Base-by-base conservation (phyloP, 1,140 invertebrate genomes). In the Zophobas atratus region DNA sequence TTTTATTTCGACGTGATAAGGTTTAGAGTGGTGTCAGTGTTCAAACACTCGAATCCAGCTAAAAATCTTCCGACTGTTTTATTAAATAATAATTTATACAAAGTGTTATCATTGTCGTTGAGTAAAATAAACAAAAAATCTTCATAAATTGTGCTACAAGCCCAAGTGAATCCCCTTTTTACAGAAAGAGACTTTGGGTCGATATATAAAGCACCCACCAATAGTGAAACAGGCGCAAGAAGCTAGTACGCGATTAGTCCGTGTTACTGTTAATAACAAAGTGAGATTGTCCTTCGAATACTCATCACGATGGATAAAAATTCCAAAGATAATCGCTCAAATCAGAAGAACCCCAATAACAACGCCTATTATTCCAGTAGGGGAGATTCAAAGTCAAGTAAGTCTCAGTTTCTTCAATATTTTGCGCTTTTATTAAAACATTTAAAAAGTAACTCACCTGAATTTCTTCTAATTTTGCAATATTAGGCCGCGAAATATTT, bases 271-370 rank as follows among this genome's bases (percentile, higher is more conserved):
- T 51, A n/a, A 2, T 4, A 20, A n/a, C 2, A 51, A 51, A 51
- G 20, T 51, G 6, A 46, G 43, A 4, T 51, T 20, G n/a, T 20
- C 20, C 49, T 6, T 2, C n/a, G 6, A 51, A 8, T 51, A 2
- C 20, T 2, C 49, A 51, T 39, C 32, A 43, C 41, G 43, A 67
- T 67, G 60, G 60, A 67, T 73, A 73, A 73, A 73, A 55, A 35
- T 38, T 35, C 34, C 5, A 53, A 36, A 34, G 71, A 73, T 33
- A 73, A 73, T 33, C 35, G 71, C 6, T 55, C 71, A 20, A 73
- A 73, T 38, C 71, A 73, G 20, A 73, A 34, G 39, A 73, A 73
- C 56, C 71, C 71, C 1, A 73, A 73, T 32, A 73, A 73, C 56
- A n/a, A n/a, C 8, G 1, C 48, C 2, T 73, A 73, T 35, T 56